A percentile compares a stretch with the other conserved stretches of the same genome.
These are phyloP conservation scores for Rhea pennata DNA, from an alignment of 2,113 vertebrate genomes.

Conservation along the genomic window DNA sequence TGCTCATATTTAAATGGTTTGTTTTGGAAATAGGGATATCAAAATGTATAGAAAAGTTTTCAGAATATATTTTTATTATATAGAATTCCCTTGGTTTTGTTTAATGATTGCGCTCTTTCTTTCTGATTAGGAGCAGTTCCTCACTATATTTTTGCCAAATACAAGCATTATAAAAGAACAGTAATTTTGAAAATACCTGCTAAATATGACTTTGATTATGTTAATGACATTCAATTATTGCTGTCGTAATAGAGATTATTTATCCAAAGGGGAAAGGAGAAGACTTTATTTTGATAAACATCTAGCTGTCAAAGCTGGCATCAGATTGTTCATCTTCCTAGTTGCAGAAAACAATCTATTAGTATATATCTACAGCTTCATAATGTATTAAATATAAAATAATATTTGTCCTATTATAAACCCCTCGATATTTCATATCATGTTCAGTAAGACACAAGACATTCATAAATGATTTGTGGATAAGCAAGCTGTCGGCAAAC, in stretches of 20 bases:
- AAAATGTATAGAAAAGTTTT: neutral
- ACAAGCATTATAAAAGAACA: neutral
- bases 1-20: neutral
- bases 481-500: neutral
- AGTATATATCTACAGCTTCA: neutral
- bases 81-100: neutral
- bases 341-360: neutral
- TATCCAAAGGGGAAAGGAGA: neutral
- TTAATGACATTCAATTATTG: neutral
- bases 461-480: neutral
- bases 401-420: neutral
- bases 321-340: neutral
- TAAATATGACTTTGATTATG: neutral
- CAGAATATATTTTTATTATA: neutral
- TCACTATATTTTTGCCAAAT: neutral
- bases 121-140: neutral
- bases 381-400: neutral
- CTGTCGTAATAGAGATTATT: neutral
- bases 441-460: neutral
- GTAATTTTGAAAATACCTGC: neutral
- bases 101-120: neutral
- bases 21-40: neutral
- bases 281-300: neutral
- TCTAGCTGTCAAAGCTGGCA: neutral
- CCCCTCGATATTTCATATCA: neutral